Conservation (phyloP, 2,113 vertebrate species). For the Corythornis madagascariensis region DNA sequence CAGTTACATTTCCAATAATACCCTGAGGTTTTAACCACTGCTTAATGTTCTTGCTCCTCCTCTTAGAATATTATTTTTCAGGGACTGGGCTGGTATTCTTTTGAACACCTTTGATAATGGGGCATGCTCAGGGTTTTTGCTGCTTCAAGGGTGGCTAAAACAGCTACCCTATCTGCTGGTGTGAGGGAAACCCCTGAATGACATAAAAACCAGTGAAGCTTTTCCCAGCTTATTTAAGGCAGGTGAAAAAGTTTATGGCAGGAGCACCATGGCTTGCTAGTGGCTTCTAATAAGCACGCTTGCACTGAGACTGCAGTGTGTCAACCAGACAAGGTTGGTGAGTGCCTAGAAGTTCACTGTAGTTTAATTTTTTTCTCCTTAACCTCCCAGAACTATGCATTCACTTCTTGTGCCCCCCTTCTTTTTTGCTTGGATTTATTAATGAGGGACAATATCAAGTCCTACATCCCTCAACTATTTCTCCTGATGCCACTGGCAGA, state of each 20-base stretch:
- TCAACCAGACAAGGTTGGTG: not conserved
- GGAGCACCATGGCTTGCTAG: not conserved
- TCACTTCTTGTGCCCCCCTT: not conserved
- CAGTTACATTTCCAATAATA: not conserved
- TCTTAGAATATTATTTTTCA: not conserved
- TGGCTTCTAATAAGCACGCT: not conserved
- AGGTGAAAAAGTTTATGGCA: not conserved
- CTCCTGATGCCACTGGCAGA: not conserved
- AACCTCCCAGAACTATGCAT: not conserved
- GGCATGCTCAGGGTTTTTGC: not conserved
- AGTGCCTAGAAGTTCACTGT: not conserved
- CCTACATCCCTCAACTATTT: not conserved
- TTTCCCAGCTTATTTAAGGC: slow-evolving; percentile 14
- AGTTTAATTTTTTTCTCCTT: not conserved
- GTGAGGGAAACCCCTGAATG: not conserved
- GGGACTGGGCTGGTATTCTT: not conserved
- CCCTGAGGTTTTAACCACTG: not conserved
- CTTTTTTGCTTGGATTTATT: not conserved
- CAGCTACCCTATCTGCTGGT: not conserved
- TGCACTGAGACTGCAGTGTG: not conserved
- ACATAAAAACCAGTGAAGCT: not conserved
- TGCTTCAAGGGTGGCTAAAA: not conserved
- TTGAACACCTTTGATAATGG: not conserved
- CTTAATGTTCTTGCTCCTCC: not conserved
- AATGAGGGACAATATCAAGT: not conserved